Base-by-base conservation (phyloP, 2,888 invertebrate genomes). In the Leucozona laternaria region DNA sequence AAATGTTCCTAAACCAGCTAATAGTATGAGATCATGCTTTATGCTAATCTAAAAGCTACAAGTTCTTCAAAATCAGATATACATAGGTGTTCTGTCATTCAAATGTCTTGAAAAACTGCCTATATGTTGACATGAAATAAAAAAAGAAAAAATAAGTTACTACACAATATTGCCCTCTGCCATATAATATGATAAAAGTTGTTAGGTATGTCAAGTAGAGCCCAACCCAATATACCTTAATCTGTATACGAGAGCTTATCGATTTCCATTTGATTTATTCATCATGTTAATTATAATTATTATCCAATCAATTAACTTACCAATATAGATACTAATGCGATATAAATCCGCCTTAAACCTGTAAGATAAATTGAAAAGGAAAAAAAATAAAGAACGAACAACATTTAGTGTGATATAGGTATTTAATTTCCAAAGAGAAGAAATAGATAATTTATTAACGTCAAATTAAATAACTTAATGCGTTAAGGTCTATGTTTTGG, bases 261-360 rank as follows among this genome's bases (percentile, higher is more conserved):
- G 58, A 25, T 60, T 72, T 58, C 53, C 68, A 37, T 25, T 53
- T 34, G 58, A 77, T 68, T 68, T 64, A 77, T 77, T 53, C 57
- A 53, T 70, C 73, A 79, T 79, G 73, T 60, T 22, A 83, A 79
- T 79, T 48, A 45, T 60, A 70, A 76, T 80, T 76, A 76, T 76
- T 76, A 57, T 72, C 50, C 48, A 80, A 77, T 80, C 80, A 80
- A 77, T 85, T 85, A 77, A 85, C 84, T 85, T 85, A 85, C 84
- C 84, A 72, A 68, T 71, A 60, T 77, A 60, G 66, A 66, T 80
- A 48, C 80, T 68, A 80, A 72, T 77, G 53, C 55, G 76, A 76
- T 60, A 11, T 31, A 68, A 72, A 62, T 76, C 77, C 80, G 72
- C 68, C 45, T 84, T 72, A 85, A 77, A 85, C 84, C 84, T 85